Evolutionary conservation across 2,888 invertebrate genomes (phyloP), one percentile per base, ranked within the genome.

Genomic region (Calameuta filiformis): DNA sequence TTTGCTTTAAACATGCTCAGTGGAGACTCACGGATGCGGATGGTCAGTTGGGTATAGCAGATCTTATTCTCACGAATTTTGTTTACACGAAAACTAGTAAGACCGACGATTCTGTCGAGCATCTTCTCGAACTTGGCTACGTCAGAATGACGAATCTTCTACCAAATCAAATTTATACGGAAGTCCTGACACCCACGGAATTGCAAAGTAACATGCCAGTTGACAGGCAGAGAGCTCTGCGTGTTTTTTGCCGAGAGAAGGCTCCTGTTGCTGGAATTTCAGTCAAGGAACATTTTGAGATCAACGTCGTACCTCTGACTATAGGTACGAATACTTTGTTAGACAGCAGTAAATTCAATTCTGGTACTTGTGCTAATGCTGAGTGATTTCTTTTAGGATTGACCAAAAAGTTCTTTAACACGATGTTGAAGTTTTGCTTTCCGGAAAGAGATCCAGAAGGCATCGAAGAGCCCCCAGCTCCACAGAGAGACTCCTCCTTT

Each of bases 181-280:
- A 98, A 92, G 96, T 97, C 4, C 91, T 97, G 4, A 94, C 95
- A 79, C 97, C 97, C 0, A 95, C 96, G 0, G 95, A 96, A 89
- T 94, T 96, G 75, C 95, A 95, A 87, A 95, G 95, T 11, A 96
- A 97, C 77, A 97, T 98, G 93, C 98, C 98, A 0, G 95, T 98
- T 37, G 98, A 98, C 80, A 95, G 98, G 69, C 91, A 92, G 92
- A 95, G 98, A 88, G 97, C 98, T 33, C 92, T 99, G 82, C 94
- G 99, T 82, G 96, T 99, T 74, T 98, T 98, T 92, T 99, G 99
- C 86, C 94, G 98, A 80, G 99, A 99, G 92, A 96, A 97, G 84
- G 97, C 98, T 73, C 98, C 98, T 0, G 99, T 99, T 11, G 99
- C 98, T n/a, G 99, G 99, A 3, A 99, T 99, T 85, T 97, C 98